phyloP scores from a whole-genome alignment of 1,140 invertebrate species.

The Sarcophaga peregrina region DNA sequence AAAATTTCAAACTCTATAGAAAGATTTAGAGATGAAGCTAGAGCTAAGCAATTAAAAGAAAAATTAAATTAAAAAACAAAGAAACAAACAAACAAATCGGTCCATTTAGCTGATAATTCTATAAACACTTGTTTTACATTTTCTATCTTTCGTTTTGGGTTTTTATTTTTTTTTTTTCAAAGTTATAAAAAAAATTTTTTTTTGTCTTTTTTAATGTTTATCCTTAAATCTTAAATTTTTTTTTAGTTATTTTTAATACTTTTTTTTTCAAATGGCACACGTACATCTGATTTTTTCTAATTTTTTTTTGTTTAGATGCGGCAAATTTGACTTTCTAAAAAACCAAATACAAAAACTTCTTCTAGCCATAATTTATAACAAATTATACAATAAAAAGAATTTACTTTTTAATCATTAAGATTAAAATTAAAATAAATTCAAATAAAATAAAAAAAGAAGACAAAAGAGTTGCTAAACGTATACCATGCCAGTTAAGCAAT shows the following conservation, averaged over 20 bases:
- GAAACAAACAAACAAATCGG: not conserved
- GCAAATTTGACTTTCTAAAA: constrained; percentile 16
- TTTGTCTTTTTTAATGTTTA: not conserved
- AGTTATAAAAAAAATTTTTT: not conserved
- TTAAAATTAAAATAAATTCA: not conserved
- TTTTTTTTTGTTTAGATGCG: not conserved
- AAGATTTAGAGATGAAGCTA: not conserved
- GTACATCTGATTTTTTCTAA: not conserved
- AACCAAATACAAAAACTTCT: not conserved
- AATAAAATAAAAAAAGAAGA: no score
- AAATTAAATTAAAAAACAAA: no score
- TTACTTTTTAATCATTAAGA: constrained; percentile 12
- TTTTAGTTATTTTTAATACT: not conserved
- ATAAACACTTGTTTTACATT: no score
- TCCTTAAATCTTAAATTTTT: not conserved
- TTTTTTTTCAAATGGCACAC: not conserved
- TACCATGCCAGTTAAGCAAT: no score
- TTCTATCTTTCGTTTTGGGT: no score
- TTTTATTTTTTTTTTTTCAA: no score
- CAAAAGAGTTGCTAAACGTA: no score
- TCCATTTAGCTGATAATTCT: not conserved
- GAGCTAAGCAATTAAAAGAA: not conserved
- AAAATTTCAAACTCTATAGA: not conserved
- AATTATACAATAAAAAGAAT: not conserved
- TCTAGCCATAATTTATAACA: not conserved